These are phyloP conservation scores for Jordanella pulchra DNA, from an alignment of 2,797 vertebrate species.

Conservation along the genomic window DNA sequence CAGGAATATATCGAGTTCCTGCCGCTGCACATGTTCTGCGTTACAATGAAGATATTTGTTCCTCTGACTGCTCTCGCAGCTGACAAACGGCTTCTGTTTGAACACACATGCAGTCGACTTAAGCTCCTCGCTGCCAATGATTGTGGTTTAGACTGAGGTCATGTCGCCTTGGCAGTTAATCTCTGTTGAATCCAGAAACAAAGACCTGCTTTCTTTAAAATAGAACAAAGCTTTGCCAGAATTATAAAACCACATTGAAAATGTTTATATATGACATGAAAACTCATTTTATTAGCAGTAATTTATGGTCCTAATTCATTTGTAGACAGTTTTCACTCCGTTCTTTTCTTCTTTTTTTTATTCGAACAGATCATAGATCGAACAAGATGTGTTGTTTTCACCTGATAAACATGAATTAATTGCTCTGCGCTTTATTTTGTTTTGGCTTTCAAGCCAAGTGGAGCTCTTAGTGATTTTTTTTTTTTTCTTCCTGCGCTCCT, in stretches of 20 bases:
- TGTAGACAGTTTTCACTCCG: not conserved
- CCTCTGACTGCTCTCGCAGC: constrained; percentile 3
- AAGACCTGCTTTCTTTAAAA: constrained; percentile 54
- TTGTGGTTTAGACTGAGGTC: constrained; percentile 62
- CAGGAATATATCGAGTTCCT: not conserved
- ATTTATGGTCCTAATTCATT: not conserved
- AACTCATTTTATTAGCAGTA: not conserved
- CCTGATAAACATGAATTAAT: not conserved
- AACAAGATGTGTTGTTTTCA: not conserved
- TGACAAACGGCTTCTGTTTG: constrained; percentile 23
- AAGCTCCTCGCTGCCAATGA: constrained; percentile 38
- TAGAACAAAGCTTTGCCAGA: constrained; percentile 29
- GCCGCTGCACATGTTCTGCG: not conserved
- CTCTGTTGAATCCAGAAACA: constrained; percentile 46
- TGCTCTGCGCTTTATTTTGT: not conserved
- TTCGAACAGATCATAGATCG: not conserved
- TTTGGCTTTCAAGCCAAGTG: not conserved
- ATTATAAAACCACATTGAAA: constrained; percentile 3
- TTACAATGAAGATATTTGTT: constrained; percentile 6
- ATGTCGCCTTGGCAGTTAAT: constrained; percentile 45
- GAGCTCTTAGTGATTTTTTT: not conserved
- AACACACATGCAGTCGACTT: constrained; percentile 11
- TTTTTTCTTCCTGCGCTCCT: constrained; percentile 5
- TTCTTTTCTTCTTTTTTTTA: not conserved
- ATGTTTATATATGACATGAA: not conserved